Percentiles rank a stretch among this genome's conserved stretches.
These are phyloP conservation scores for Drepanosiphum platanoidis DNA, from an alignment of 2,888 invertebrate species.

Conservation along the genomic window DNA sequence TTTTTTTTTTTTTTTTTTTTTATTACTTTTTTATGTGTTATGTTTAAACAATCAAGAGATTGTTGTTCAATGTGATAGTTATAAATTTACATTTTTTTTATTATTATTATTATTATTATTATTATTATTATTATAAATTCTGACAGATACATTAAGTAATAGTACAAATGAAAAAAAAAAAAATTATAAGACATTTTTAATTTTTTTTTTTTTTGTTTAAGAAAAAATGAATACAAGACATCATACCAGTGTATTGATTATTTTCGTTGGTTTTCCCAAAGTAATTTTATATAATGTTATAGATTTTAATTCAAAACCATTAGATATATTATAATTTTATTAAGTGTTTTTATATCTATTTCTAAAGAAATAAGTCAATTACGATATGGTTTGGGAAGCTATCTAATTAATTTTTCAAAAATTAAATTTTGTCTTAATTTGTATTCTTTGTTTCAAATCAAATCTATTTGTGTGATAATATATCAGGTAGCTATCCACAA, in stretches of 20 bases:
- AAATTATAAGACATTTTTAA: constrained; percentile 9
- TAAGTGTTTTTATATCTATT: constrained; percentile 48
- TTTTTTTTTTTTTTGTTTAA: constrained; percentile 39
- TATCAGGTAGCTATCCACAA: background rate
- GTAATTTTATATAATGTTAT: constrained; percentile 38
- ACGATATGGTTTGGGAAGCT: constrained; percentile 27
- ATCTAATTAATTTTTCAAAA: constrained; percentile 11
- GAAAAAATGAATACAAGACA: constrained; percentile 28
- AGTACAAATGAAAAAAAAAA: constrained; percentile 53
- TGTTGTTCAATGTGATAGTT: constrained; percentile 62
- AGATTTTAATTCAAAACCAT: constrained; percentile 42
- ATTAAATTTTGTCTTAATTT: background rate
- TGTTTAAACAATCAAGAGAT: constrained; percentile 39
- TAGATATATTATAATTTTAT: constrained; percentile 25
- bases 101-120: constrained; percentile 39
- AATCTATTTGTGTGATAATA: constrained; percentile 9
- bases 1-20: constrained; percentile 58
- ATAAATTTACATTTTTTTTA: constrained; percentile 48
- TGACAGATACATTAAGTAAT: constrained; percentile 40
- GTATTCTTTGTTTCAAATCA: constrained; percentile 20
- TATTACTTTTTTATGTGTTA: constrained; percentile 61
- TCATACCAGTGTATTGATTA: constrained; percentile 19
- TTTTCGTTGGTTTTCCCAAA: constrained; percentile 5
- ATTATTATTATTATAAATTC: constrained; percentile 51
- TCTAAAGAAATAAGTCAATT: constrained; percentile 45